Percentiles rank a stretch among this genome's conserved stretches.
Conservation (phyloP, 2,888 invertebrate genomes). For the Andrena hattorfiana region DNA sequence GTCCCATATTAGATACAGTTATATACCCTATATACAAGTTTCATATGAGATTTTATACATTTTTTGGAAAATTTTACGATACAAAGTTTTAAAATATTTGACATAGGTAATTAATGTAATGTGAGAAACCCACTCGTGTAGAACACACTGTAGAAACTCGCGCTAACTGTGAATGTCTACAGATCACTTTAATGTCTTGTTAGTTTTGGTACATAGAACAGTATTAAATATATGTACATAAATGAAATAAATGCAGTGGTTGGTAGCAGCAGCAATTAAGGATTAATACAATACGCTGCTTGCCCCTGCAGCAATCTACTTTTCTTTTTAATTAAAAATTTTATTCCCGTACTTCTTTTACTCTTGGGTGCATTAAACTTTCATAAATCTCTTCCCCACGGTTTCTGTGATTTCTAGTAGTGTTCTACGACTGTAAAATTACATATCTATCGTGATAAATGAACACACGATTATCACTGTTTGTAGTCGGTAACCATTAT, state of each 20-base stretch:
- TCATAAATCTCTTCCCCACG: background rate
- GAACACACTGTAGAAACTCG: background rate
- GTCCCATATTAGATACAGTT: no score
- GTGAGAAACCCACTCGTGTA: background rate
- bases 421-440: conserved; percentile 4
- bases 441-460: background rate
- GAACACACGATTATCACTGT: conserved; percentile 7
- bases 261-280: background rate
- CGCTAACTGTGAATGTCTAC: background rate
- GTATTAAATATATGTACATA: background rate
- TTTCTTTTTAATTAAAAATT: conserved; percentile 1
- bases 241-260: background rate
- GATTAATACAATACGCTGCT: background rate
- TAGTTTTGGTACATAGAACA: background rate
- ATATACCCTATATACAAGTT: no score
- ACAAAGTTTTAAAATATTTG: no score
- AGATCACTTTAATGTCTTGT: background rate
- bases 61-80: no score
- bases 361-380: background rate
- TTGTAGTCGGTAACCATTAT: background rate
- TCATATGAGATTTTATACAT: no score
- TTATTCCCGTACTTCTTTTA: background rate
- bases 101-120: no score
- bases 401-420: background rate
- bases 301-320: background rate